Evolutionary conservation across 2,113 vertebrate genomes (phyloP), one percentile per base, ranked within the genome.

Genomic region (Recurvirostra avosetta): DNA sequence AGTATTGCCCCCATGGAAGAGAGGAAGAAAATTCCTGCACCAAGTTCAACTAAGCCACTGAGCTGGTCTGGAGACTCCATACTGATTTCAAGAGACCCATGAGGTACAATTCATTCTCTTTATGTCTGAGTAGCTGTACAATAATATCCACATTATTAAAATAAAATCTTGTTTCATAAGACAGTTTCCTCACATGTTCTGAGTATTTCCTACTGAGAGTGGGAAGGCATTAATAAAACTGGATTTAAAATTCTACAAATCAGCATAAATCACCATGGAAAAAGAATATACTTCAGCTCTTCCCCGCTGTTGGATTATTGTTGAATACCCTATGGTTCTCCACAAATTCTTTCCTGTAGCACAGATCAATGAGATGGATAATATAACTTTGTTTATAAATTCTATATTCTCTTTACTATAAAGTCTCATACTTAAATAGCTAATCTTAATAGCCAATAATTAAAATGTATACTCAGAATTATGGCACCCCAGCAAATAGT

Each of bases 181-280:
- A 89, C 83, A 73, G 80, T 91, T 95, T 91, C 43, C 73, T 92
- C 73, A 40, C 90, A 92, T 81, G 84, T 94, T 95, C 80, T 95
- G 92, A 95, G 76, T 90, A 81, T 94, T 92, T 96, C 95, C 88
- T 92, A 94, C 86, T 92, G 94, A 91, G 88, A 96, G 66, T 78
- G 92, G 91, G 70, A 94, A 95, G 65, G 88, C 88, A 82, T 96
- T 96, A 92, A 94, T 95, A 93, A 92, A 96, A 95, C 79, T 89
- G 88, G 95, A 94, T 94, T 97, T 93, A 74, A 95, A 94, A 96
- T 94, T 94, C 90, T 67, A 85, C 76, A 96, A 94, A 83, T 92
- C 91, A 94, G 79, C 95, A 94, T 91, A 96, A 94, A 96, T 92
- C 94, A 92, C 86, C 89, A 13, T 38, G 65, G 90, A 91, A 88